A percentile compares a stretch with the other conserved stretches of the same genome.
phyloP scores from a whole-genome alignment of 2,888 invertebrate species.

The Ischnus inquisitorius region DNA sequence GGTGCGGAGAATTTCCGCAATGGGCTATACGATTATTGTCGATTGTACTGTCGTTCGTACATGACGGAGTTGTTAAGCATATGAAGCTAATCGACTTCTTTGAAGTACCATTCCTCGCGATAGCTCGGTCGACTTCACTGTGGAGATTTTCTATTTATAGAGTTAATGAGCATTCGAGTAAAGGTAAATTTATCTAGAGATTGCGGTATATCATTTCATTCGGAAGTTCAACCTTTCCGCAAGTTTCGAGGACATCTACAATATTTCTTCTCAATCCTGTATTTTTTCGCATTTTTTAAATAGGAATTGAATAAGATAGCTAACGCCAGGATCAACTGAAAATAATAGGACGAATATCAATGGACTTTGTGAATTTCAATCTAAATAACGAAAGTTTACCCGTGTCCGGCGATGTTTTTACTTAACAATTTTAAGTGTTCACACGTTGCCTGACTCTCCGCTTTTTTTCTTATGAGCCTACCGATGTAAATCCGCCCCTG shows the following conservation, averaged over 20 bases:
- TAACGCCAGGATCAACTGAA: too few relatives aligned
- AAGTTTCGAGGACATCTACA: too few relatives aligned
- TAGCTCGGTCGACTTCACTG: background rate
- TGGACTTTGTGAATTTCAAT: too few relatives aligned
- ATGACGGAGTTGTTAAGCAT: background rate
- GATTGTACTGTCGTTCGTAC: background rate
- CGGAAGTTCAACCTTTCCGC: too few relatives aligned
- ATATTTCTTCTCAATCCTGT: too few relatives aligned
- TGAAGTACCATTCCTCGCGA: background rate
- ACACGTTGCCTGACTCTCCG: background rate
- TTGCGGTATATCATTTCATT: too few relatives aligned
- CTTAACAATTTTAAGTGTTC: too few relatives aligned
- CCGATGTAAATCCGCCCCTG: background rate
- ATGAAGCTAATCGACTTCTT: constrained; percentile 12
- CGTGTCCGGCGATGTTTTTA: too few relatives aligned
- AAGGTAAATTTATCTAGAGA: background rate
- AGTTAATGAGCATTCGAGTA: background rate
- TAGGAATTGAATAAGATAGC: too few relatives aligned
- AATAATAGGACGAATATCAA: too few relatives aligned
- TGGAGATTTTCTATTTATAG: background rate
- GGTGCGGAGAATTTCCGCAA: constrained; percentile 8
- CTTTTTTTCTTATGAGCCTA: background rate
- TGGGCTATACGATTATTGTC: constrained; percentile 1
- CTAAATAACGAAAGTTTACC: too few relatives aligned
- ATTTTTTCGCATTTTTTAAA: too few relatives aligned